A percentile compares a stretch with the other conserved stretches of the same genome.
phyloP scores from a whole-genome alignment of 2,888 invertebrate species.

The Lasioglossum lativentre region DNA sequence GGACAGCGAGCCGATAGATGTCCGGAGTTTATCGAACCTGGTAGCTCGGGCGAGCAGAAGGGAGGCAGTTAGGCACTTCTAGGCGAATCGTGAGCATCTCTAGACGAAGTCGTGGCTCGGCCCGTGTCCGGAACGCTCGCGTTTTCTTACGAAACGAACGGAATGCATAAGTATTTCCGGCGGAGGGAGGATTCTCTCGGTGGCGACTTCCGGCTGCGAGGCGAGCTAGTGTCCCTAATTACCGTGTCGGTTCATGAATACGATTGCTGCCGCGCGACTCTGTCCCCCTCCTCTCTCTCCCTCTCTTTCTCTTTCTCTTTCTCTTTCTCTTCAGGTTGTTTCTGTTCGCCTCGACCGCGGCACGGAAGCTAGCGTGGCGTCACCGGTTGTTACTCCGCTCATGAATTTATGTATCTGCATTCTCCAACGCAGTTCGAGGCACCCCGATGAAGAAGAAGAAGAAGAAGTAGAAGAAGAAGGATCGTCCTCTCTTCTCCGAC shows the following conservation, averaged over 20 bases:
- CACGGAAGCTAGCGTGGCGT: slow-evolving; percentile 85
- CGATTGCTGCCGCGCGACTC: slow-evolving; percentile 79
- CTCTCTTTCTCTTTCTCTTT: neutral
- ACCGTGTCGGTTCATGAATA: slow-evolving; percentile 85
- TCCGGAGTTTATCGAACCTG: neutral
- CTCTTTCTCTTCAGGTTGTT: neutral
- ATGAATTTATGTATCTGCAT: slow-evolving; percentile 85
- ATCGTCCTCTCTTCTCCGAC: slow-evolving; percentile 44
- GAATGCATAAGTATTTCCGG: slow-evolving; percentile 84
- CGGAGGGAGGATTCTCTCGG: slow-evolving; percentile 82
- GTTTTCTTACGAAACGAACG: slow-evolving; percentile 81
- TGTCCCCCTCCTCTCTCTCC: neutral
- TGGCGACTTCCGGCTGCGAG: slow-evolving; percentile 84
- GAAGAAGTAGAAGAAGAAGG: slow-evolving; percentile 19
- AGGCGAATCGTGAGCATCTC: neutral
- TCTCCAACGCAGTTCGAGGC: slow-evolving; percentile 80
- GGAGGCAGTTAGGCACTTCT: neutral
- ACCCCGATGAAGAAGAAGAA: slow-evolving; percentile 64
- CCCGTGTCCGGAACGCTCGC: slow-evolving; percentile 76
- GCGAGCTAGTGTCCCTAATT: slow-evolving; percentile 84
- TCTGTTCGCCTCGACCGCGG: slow-evolving; percentile 64
- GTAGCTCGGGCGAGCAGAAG: neutral
- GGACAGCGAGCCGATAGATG: neutral
- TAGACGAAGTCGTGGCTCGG: slow-evolving; percentile 35
- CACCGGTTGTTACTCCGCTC: slow-evolving; percentile 84